Evolutionary conservation across 2,113 vertebrate species (phyloP), one percentile per base, ranked within the genome.

Genomic region (Caranx ignobilis): DNA sequence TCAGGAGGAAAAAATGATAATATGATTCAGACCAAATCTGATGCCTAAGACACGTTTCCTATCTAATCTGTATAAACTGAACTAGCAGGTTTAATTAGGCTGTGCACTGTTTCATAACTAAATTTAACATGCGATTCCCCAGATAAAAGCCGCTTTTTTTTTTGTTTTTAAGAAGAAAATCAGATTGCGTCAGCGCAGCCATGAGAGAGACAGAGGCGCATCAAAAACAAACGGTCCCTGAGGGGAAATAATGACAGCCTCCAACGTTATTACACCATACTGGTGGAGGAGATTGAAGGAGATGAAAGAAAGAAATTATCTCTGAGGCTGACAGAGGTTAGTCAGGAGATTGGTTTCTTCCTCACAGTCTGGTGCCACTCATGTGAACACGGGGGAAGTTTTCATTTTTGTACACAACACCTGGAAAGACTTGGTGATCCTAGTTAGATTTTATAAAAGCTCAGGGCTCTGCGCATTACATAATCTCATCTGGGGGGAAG

Each of bases 361-460:
- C 43, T 63, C 9, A 5, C 12, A 35, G 47, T 37, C 26, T 47
- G 43, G 16, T 12, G 19, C 41, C 5, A 48, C 1, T 74, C 31
- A 35, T 52, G 26, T 57, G 57, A 37, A 26, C 0, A 4, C 8
- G 32, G 39, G 39, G 52, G 52, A 39, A 15, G 41, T 37, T 68
- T 74, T 32, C 5, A 2, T 61, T 79, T 57, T 37, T 55, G 11
- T 34, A 59, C 68, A 66, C 15, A 68, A 65, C 79, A 75, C 59
- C 66, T 77, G 56, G 75, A 65, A 37, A 63, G 50, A 66, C 31
- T 47, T 34, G 11, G 32, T 77, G 50, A 47, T 55, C 50, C 11
- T 48, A 18, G 67, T 69, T 67, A 56, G 61, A 75, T 77, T 77
- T 72, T 79, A 75, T 62, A 47, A 84, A 71, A 47, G 60, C 86